Conservation (phyloP, 1,140 invertebrate species). For the Zaprionus nigranus region DNA sequence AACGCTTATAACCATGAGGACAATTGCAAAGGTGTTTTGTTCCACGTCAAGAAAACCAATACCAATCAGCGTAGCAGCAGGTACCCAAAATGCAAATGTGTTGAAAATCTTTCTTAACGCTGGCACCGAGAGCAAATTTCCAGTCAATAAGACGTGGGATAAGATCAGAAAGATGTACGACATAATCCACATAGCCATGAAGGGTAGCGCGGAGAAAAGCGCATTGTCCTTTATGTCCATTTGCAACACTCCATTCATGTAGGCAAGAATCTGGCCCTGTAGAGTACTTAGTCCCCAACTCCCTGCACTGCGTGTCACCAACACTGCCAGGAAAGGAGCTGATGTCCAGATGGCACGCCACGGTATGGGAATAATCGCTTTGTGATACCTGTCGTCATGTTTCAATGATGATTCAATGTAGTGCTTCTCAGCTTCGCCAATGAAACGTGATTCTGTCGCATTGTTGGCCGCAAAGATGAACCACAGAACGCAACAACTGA, state of each 20-base stretch:
- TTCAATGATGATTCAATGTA: constrained; percentile 87
- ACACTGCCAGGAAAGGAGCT: constrained; percentile 92
- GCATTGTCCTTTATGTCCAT: constrained; percentile 92
- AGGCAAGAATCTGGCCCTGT: constrained; percentile 94
- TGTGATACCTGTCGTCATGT: constrained; percentile 63
- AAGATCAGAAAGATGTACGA: constrained; percentile 84
- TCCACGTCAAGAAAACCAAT: too few species aligned
- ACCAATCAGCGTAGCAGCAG: too few species aligned
- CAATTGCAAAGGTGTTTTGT: constrained; percentile 58
- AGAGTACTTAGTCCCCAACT: constrained; percentile 97
- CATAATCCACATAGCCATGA: constrained; percentile 89
- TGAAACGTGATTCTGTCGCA: constrained; percentile 87
- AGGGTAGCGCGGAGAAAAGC: constrained; percentile 90
- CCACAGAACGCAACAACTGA: constrained; percentile 88
- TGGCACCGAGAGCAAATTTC: too few species aligned
- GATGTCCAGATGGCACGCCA: constrained; percentile 92
- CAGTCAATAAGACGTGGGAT: too few species aligned
- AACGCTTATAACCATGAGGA: constrained; percentile 89
- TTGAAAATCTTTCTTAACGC: too few species aligned
- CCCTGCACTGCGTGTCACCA: constrained; percentile 93
- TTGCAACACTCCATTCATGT: constrained; percentile 92
- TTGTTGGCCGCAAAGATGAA: constrained; percentile 87
- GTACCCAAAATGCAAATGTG: too few species aligned
- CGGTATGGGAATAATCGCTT: constrained; percentile 85
- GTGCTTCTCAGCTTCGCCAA: constrained; percentile 86